Base-by-base conservation (phyloP, 1,140 invertebrate species). In the Ylistrum balloti region DNA sequence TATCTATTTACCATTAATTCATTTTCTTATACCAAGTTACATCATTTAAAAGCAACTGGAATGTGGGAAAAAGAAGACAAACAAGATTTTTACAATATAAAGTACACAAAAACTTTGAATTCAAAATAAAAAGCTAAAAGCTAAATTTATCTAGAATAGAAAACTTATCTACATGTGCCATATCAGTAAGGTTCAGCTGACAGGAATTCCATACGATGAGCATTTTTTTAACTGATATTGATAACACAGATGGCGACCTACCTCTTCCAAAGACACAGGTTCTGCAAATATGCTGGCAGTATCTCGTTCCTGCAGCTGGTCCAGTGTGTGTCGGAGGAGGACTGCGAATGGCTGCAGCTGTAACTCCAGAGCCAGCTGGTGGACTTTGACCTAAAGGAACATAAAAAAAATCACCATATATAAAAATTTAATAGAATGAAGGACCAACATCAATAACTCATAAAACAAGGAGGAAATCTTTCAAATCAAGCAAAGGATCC, bases 231-330 rank as follows among this genome's bases (percentile, higher is more conserved):
- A 28, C 56, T n/a, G 5, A 74, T 74, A 5, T n/a, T 32, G 45
- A 89, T 33, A 33, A 15, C 7, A 33, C 88, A n/a, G 56, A 33
- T 74, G 45, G 89, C 7, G 20, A 89, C 89, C 90, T 88, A 97
- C 98, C 97, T 99, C 98, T 88, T 97, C 97, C 15, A 97, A 97
- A 95, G 99, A 98, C 0, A 99, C 99, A 1, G 99, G 99, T 95
- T 99, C 98, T 0, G 97, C 97, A 96, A 99, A 99, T 45, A 99
- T 98, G 93, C 98, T 98, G 89, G 98, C 97, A 33, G 97, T 97
- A 96, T 99, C 99, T 92, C 97, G 97, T 45, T 97, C 97, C 86
- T 98, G 97, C 28, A 99, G 97, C 48, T 98, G 96, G 90, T 98
- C 97, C 33, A 99, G 94, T 56, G 96, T 95, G 38, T 96, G 97